These are phyloP conservation scores for Cervus canadensis DNA, from an alignment of 2,113 vertebrate genomes.

Conservation along the genomic window DNA sequence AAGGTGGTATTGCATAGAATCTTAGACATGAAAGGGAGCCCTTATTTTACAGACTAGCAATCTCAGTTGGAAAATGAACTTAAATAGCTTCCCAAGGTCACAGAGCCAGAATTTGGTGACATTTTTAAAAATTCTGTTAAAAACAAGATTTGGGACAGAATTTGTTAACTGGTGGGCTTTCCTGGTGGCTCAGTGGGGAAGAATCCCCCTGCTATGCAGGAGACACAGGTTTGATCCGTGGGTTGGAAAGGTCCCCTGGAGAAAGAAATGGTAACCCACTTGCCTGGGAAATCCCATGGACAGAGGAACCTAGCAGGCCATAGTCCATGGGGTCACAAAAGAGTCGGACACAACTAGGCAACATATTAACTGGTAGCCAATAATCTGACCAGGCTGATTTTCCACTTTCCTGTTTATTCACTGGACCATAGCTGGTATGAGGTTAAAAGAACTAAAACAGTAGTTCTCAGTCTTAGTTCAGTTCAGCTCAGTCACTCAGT, in stretches of 20 bases:
- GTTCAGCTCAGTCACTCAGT: neutral
- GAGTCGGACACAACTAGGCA: neutral
- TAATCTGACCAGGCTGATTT: neutral
- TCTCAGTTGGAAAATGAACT: neutral
- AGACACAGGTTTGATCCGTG: neutral
- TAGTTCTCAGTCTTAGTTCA: neutral
- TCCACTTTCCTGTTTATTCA: neutral
- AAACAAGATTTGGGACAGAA: neutral
- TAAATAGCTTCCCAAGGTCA: neutral
- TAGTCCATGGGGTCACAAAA: neutral
- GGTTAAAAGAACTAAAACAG: neutral
- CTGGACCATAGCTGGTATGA: neutral
- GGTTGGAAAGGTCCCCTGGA: neutral
- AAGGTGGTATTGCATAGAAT: neutral
- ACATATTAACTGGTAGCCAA: neutral
- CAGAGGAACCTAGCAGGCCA: neutral
- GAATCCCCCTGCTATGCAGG: neutral
- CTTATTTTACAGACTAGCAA: neutral
- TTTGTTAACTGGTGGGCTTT: neutral
- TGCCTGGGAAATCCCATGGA: neutral
- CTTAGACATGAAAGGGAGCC: neutral
- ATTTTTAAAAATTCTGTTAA: neutral
- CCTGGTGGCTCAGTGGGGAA: neutral
- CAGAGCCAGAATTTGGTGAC: neutral
- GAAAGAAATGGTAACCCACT: neutral